Conservation (phyloP, 2,113 vertebrate genomes). For the Cepphus grylle region DNA sequence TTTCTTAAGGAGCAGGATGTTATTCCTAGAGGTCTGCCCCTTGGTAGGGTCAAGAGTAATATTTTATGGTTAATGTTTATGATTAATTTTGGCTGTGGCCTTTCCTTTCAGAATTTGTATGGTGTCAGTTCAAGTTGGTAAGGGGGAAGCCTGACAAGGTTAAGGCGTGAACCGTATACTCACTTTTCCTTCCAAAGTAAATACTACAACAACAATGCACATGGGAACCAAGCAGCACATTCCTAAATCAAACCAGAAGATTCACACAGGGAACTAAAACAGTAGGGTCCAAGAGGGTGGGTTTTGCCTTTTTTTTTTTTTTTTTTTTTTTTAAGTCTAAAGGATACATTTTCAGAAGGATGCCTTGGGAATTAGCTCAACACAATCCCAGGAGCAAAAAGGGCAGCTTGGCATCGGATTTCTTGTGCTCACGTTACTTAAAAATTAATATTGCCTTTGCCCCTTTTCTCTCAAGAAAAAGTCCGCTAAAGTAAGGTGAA, state of each 20-base stretch:
- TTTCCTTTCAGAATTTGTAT: conserved; percentile 63
- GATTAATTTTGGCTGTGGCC: conserved; percentile 71
- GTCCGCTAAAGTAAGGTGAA: background rate
- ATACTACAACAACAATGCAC: conserved; percentile 50
- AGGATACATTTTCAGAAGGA: conserved; percentile 41
- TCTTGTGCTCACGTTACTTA: background rate
- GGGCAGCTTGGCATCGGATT: conserved; percentile 7
- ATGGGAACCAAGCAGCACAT: conserved; percentile 44
- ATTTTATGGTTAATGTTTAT: conserved; percentile 71
- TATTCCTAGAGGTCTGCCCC: conserved; percentile 72
- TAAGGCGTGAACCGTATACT: conserved; percentile 51
- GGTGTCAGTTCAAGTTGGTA: conserved; percentile 45
- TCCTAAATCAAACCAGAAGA: conserved; percentile 65
- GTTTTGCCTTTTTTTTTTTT: background rate
- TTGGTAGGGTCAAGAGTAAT: conserved; percentile 63
- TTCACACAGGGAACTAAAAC: conserved; percentile 1
- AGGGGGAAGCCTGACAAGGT: conserved; percentile 62
- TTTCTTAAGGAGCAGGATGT: conserved; percentile 74
- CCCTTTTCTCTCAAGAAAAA: background rate
- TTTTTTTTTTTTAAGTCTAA: background rate
- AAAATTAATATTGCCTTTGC: conserved; percentile 16
- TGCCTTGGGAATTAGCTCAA: conserved; percentile 21
- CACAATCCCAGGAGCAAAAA: background rate
- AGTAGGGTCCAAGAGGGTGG: background rate
- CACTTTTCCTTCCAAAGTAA: conserved; percentile 56